A percentile compares a stretch with the other conserved stretches of the same genome.
Conservation (phyloP, 2,888 invertebrate species). For the Leptopilina myrica region DNA sequence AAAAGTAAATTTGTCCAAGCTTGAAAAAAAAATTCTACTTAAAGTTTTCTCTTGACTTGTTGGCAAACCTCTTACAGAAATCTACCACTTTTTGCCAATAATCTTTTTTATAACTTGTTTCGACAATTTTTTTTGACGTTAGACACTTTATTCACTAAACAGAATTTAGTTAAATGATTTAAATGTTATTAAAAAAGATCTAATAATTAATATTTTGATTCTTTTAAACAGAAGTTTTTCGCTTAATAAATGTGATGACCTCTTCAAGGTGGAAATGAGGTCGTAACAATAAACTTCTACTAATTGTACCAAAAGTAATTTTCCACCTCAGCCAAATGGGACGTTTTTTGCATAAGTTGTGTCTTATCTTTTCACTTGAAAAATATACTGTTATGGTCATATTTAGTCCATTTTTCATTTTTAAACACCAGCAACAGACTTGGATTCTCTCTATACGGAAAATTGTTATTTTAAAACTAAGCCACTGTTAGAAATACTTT, state of each 20-base stretch:
- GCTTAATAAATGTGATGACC: too few relatives aligned
- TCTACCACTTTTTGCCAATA: slow-evolving; percentile 22
- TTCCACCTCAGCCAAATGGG: background rate
- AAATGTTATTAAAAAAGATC: too few relatives aligned
- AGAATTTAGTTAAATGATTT: too few relatives aligned
- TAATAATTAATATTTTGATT: too few relatives aligned
- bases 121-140: background rate
- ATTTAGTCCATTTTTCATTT: too few relatives aligned
- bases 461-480: background rate
- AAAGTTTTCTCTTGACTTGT: slow-evolving; percentile 23
- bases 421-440: too few relatives aligned
- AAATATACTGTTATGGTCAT: background rate
- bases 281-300: background rate
- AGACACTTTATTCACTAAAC: too few relatives aligned
- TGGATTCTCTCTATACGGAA: too few relatives aligned
- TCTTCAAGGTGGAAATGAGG: too few relatives aligned
- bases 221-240: too few relatives aligned
- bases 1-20: slow-evolving; percentile 18
- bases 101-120: slow-evolving; percentile 10
- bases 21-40: background rate
- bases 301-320: background rate
- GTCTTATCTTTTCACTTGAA: background rate
- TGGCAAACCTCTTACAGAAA: slow-evolving; percentile 15
- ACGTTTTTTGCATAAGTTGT: background rate
- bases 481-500: too few relatives aligned